Evolutionary conservation across 2,888 invertebrate genomes (phyloP), one percentile per base, ranked within the genome.

Genomic region (Microplitis manilae): DNA sequence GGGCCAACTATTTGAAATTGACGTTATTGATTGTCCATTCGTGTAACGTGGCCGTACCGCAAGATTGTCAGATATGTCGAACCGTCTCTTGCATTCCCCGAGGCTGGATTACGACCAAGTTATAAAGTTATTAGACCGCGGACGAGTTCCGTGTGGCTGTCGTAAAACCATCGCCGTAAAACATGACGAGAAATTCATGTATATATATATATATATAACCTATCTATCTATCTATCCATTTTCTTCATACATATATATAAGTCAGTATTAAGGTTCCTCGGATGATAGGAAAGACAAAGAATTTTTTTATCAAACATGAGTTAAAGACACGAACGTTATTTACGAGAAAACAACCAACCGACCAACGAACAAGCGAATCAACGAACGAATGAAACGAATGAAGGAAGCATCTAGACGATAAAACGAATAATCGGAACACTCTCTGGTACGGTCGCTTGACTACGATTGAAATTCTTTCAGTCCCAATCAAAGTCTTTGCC

Each of bases 381-480:
- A 38, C 40, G 13, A 50, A 61, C 41, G 61, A 77, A 64, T 41
- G 65, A 59, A 70, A 59, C 30, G 60, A 70, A 60, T 15, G 41
- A 41, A 41, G 9, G 41, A 41, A 41, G 9, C 9, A 50, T 59
- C 30, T 38, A 73, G 39, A 15, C 39, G 50, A 15, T n/a, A 50
- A 8, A 65, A 41, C 61, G 61, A 77, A 64, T 61, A 70, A 39
- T 67, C 71, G 64, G 39, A 61, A 61, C 50, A 70, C 60, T 70
- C 50, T 60, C 50, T 70, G 9, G 59, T 50, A 13, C 59, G 20
- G n/a, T 59, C 70, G 71, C 61, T 67, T 65, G 73, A 74, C 62
- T 84, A 83, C 86, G 85, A 88, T 87, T 87, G 86, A 85, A 87
- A 87, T 86, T 88, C 86, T 83, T 85, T 86, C 85, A 84, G 84